phyloP scores from a whole-genome alignment of 2,888 invertebrate genomes.

The Drosophila atripex region DNA sequence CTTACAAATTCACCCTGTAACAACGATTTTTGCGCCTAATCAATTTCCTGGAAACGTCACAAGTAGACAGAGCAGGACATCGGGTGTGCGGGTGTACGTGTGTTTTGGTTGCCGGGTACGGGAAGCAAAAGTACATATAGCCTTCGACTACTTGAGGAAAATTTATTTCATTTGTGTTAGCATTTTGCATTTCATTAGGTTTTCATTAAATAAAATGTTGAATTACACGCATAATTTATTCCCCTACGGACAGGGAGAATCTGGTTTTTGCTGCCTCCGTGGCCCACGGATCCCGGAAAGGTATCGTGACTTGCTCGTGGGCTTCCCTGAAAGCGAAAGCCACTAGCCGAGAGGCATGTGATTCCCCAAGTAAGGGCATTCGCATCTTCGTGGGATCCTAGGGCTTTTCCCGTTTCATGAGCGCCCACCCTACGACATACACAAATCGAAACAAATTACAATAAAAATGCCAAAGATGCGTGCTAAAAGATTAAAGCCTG shows the following conservation, averaged over 20 bases:
- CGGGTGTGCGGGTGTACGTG: neutral
- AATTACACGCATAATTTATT: constrained; percentile 83
- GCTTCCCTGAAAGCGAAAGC: neutral
- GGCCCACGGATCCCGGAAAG: neutral
- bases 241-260: constrained; percentile 48
- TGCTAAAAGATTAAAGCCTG: constrained; percentile 76
- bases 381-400: constrained; percentile 7
- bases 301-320: constrained; percentile 32
- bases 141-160: constrained; percentile 56
- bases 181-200: constrained; percentile 82
- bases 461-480: constrained; percentile 76
- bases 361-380: constrained; percentile 15
- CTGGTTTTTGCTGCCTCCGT: constrained; percentile 8
- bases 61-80: constrained; percentile 38
- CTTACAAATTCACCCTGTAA: constrained; percentile 40
- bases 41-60: constrained; percentile 75
- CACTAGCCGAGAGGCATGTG: neutral
- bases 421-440: constrained; percentile 40
- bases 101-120: neutral
- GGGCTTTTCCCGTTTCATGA: constrained; percentile 5
- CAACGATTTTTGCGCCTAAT: constrained; percentile 76
- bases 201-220: constrained; percentile 83
- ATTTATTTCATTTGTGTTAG: constrained; percentile 80
- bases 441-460: constrained; percentile 77
- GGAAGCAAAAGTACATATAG: constrained; percentile 11